Evolutionary conservation across 2,888 invertebrate species (phyloP).

Genomic region (Pyrgus malvae): DNA sequence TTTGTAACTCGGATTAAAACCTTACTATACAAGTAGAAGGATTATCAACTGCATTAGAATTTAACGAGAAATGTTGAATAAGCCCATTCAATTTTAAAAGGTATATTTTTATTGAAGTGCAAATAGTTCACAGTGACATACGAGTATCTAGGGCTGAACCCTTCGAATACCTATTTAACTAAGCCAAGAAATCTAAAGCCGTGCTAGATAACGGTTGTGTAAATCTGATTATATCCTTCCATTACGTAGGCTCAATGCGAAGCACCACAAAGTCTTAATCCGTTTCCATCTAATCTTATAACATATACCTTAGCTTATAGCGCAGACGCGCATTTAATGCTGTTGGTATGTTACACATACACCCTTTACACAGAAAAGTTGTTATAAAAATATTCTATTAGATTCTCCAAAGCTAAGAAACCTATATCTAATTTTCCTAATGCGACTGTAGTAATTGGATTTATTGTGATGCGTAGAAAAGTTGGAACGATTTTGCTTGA

Average conservation of each 20-base stretch:
- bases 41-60: no score
- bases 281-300: slow-evolving; percentile 80
- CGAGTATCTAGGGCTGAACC: not conserved
- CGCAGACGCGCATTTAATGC: slow-evolving; percentile 12
- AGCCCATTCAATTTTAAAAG: no score
- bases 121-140: no score
- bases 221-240: slow-evolving; percentile 63
- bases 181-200: slow-evolving; percentile 26
- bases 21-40: no score
- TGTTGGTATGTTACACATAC: slow-evolving; percentile 8
- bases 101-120: no score
- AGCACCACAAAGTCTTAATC: slow-evolving; percentile 77
- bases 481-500: slow-evolving; percentile 14
- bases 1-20: no score
- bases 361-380: not conserved
- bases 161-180: slow-evolving; percentile 3
- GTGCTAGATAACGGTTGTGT: slow-evolving; percentile 36
- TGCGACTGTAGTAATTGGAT: slow-evolving; percentile 26
- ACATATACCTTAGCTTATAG: slow-evolving; percentile 68
- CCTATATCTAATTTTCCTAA: no score
- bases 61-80: no score
- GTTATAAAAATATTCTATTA: no score
- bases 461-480: not conserved
- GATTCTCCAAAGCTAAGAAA: no score
- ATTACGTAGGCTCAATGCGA: slow-evolving; percentile 61